Conservation (phyloP, 2,113 vertebrate species). For the Nycticebus coucang region DNA sequence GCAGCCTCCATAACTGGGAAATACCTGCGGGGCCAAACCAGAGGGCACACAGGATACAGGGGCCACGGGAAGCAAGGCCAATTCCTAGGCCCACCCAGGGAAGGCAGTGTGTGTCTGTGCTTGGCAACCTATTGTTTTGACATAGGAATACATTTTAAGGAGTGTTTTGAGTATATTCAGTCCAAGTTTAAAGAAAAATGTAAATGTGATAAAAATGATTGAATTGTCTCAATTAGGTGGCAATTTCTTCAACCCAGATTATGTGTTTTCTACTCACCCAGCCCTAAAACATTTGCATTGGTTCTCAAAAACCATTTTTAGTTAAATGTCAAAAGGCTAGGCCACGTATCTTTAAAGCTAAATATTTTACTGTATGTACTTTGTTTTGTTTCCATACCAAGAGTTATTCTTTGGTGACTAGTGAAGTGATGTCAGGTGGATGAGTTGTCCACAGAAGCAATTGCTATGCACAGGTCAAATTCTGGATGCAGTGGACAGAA, state of each 20-base stretch:
- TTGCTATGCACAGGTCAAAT: neutral
- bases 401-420: conserved; percentile 38
- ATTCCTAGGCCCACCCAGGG: conserved; percentile 56
- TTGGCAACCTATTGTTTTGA: neutral
- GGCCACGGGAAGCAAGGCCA: neutral
- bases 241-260: neutral
- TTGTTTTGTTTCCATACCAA: neutral
- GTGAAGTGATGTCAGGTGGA: neutral
- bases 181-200: neutral
- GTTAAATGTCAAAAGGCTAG: neutral
- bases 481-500: conserved; percentile 54
- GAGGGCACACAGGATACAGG: neutral
- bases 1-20: neutral
- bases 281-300: neutral
- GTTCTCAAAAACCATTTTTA: neutral
- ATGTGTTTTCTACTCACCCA: neutral
- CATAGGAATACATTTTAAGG: neutral
- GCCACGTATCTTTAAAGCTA: neutral
- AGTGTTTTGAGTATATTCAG: neutral
- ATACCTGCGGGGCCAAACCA: neutral
- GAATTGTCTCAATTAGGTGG: neutral
- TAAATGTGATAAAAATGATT: neutral
- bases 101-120: conserved; percentile 46
- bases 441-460: conserved; percentile 3
- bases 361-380: neutral